These are phyloP conservation scores for Drosophila peninsularis DNA, from an alignment of 2,888 invertebrate species.

Conservation along the genomic window DNA sequence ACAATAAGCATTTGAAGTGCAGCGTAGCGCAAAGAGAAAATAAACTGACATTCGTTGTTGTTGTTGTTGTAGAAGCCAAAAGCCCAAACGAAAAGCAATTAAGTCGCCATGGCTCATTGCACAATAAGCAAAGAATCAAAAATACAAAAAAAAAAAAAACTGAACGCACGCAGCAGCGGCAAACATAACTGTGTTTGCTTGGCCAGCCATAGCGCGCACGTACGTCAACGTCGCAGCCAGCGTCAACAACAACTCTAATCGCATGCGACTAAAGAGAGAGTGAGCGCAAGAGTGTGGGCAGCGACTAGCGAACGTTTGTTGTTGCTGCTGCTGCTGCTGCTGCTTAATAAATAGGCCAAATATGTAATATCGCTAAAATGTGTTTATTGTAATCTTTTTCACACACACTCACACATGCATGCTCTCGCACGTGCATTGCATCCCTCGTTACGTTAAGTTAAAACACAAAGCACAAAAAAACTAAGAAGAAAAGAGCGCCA, in stretches of 20 bases:
- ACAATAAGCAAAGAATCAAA: slow-evolving; percentile 77
- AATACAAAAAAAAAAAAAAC: slow-evolving; percentile 16
- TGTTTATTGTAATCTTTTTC: slow-evolving; percentile 76
- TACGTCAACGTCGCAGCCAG: slow-evolving; percentile 22
- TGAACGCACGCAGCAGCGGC: slow-evolving; percentile 45
- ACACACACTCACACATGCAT: slow-evolving; percentile 15
- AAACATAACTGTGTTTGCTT: slow-evolving; percentile 77
- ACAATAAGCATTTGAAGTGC: slow-evolving; percentile 72
- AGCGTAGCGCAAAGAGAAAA: slow-evolving; percentile 73
- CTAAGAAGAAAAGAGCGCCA: slow-evolving; percentile 39
- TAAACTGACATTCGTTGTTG: slow-evolving; percentile 34
- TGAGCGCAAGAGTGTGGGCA: slow-evolving; percentile 29
- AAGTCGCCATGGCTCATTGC: slow-evolving; percentile 80
- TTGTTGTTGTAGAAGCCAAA: slow-evolving; percentile 55
- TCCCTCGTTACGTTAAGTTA: slow-evolving; percentile 52
- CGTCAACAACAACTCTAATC: slow-evolving; percentile 47
- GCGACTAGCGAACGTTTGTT: slow-evolving; percentile 26
- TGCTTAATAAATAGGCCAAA: slow-evolving; percentile 76
- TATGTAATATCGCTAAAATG: slow-evolving; percentile 78
- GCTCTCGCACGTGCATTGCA: slow-evolving; percentile 71
- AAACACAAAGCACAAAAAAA: not conserved
- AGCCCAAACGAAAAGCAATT: slow-evolving; percentile 77
- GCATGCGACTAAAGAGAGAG: slow-evolving; percentile 16
- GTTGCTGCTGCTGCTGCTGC: slow-evolving; percentile 27
- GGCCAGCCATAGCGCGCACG: slow-evolving; percentile 64